Conservation (phyloP, 2,888 invertebrate genomes). For the Drosophila sordidula region DNA sequence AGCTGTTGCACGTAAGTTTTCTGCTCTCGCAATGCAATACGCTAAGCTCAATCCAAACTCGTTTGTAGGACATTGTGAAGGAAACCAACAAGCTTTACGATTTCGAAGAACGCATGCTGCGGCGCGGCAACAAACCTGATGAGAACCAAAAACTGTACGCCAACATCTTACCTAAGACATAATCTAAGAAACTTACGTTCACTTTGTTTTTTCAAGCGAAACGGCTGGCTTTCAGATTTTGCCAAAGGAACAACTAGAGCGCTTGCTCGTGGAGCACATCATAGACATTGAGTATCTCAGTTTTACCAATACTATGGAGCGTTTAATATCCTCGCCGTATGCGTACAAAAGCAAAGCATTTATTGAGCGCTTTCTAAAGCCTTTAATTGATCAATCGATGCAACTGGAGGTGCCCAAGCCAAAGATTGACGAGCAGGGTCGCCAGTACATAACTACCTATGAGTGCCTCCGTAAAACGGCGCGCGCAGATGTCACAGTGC, state of each 20-base stretch:
- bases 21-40: rapidly evolving
- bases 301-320: conserved; percentile 90
- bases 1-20: conserved; percentile 90
- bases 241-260: conserved; percentile 88
- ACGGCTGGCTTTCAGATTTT: conserved; percentile 88
- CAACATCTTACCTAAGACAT: neutral
- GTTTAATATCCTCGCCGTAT: conserved; percentile 90
- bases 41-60: neutral
- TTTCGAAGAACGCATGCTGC: conserved; percentile 90
- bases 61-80: conserved; percentile 88
- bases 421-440: conserved; percentile 89
- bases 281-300: conserved; percentile 90
- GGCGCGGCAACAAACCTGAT: conserved; percentile 88
- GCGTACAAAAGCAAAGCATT: conserved; percentile 90
- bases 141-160: conserved; percentile 87
- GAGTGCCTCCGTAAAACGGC: conserved; percentile 90
- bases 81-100: conserved; percentile 89
- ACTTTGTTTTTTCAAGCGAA: conserved; percentile 83
- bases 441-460: conserved; percentile 90
- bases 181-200: neutral
- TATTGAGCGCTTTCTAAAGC: conserved; percentile 89
- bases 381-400: conserved; percentile 87
- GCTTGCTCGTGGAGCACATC: conserved; percentile 88
- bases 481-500: conserved; percentile 91
- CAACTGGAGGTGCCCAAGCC: conserved; percentile 89